Base-by-base conservation (phyloP, 2,113 vertebrate species). In the Pipa parva region DNA sequence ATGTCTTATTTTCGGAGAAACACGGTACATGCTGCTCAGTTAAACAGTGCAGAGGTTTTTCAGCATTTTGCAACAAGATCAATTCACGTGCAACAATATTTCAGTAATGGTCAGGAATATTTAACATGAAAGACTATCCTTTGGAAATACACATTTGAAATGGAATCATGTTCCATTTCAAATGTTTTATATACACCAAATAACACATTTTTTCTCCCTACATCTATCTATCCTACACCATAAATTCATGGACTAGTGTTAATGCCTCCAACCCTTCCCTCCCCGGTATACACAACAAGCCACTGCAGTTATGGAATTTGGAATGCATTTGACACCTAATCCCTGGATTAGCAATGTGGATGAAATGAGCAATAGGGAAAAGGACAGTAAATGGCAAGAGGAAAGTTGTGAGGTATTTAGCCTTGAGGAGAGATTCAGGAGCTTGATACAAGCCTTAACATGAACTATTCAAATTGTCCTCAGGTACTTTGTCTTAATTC, bases 401-500 rank as follows among this genome's bases (percentile, higher is more conserved):
- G 4, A 67, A 11, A 3, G 26, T 17, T 5, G 18, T 29, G 12
- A 55, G 27, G 51, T 57, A 48, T 39, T 49, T 56, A 11, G 17
- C 45, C 28, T 67, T 36, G 22, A 50, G 39, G 39, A 15, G 42
- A 33, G 31, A 50, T 8, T 27, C 46, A 27, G 45, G 33, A 46
- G 25, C 29, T 18, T 31, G 28, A 58, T 54, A 70, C 66, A 70
- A 61, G 66, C 60, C 51, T 70, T 29, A 42, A 61, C 66, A 42
- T 54, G 58, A 61, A 29, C 28, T 48, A 22, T 39, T 17, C 29
- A 57, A 51, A 59, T 37, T 46, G 36, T 63, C 31, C 22, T 42
- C 46, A 36, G 28, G 28, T 51, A 21, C 12, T 36, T 63, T 60
- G 57, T 28, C 25, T 60, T 29, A 54, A 54, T 61, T 26, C 45